Evolutionary conservation across 2,113 vertebrate genomes (phyloP).

Genomic region (Bothrops jararaca): DNA sequence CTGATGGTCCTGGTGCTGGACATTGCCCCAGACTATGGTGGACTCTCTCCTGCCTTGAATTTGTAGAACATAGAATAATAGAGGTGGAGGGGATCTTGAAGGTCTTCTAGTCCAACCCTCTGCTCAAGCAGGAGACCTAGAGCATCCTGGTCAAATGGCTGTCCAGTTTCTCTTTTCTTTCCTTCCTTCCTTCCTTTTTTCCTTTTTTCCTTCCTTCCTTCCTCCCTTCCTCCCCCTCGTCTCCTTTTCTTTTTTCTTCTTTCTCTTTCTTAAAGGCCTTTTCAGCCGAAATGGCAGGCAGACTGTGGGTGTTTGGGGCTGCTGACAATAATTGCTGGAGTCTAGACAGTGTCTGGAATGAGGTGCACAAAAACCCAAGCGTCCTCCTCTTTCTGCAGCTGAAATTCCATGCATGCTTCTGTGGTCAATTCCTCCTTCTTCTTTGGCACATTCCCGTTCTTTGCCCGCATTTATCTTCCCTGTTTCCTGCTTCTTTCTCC

Average conservation of each 20-base stretch:
- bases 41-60: neutral
- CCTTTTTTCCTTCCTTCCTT: too few relatives aligned
- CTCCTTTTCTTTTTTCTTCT: neutral
- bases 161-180: neutral
- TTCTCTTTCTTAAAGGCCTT: slow-evolving; percentile 7
- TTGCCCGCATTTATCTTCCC: neutral
- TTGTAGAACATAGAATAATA: neutral
- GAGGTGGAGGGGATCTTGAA: neutral
- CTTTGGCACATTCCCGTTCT: slow-evolving; percentile 59
- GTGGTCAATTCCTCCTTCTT: slow-evolving; percentile 60
- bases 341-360: slow-evolving; percentile 95
- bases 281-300: slow-evolving; percentile 78
- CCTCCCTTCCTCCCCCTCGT: too few relatives aligned
- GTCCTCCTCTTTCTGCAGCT: slow-evolving; percentile 65
- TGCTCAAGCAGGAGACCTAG: neutral
- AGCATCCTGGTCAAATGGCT: neutral
- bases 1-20: neutral
- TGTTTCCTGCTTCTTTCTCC: neutral
- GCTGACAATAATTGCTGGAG: slow-evolving; percentile 90
- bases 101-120: neutral
- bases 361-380: slow-evolving; percentile 72
- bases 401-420: slow-evolving; percentile 64
- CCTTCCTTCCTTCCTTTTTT: too few relatives aligned
- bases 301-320: slow-evolving; percentile 87
- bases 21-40: neutral